Base-by-base conservation (phyloP, 2,113 vertebrate species). In the Melanerpes formicivorus region DNA sequence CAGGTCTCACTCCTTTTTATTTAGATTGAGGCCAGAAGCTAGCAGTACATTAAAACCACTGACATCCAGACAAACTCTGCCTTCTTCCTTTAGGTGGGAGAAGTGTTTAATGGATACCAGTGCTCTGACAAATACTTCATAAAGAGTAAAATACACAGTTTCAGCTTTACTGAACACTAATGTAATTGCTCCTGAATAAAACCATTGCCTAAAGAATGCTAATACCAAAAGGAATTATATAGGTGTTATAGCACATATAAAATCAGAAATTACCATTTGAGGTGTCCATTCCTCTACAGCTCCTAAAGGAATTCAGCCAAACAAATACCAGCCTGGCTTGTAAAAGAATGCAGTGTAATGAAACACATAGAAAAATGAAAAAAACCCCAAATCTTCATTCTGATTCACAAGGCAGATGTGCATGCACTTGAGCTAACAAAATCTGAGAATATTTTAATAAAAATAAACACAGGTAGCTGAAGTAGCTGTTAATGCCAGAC, bases 261-360 rank as follows among this genome's bases (percentile, higher is more conserved):
- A 94, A 82, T 73, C 56, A 92, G n/a, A 34, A 84, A 84, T 81
- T 90, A 88, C 59, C 66, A 87, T 76, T n/a, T 73, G 56, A 93
- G 32, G 66, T 84, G 84, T 93, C 78, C 46, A 63, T 84, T 88
- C 73, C 37, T n/a, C 62, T 44, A 30, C 25, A 77, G 76, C 17
- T 84, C 50, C 60, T 81, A 80, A 50, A 93, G 48, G 2, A 95
- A 84, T 62, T 92, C 86, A 76, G 55, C 64, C 78, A 93, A 93
- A 91, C 55, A 95, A 84, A 93, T 81, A 94, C 13, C 75, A 87
- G 52, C 54, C 81, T 87, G 78, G 84, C 92, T 84, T 94, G 78
- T 94, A 92, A 95, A 92, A 92, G 59, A 95, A 95, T 81, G 44
- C 73, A 78, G 34, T 13, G 46, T 79, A 95, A 95, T 93, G 80